Base-by-base conservation (phyloP, 2,797 vertebrate genomes). In the Urophycis tenuis region DNA sequence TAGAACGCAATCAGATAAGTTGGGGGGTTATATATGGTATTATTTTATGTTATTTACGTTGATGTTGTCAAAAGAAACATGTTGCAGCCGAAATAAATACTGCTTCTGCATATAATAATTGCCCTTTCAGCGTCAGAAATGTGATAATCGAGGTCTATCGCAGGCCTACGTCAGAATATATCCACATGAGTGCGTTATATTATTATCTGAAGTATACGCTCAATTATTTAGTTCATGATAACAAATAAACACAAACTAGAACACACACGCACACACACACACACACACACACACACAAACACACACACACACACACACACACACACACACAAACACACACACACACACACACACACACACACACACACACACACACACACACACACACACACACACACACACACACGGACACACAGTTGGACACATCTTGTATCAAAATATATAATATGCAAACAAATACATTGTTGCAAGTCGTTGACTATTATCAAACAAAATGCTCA, bases 231-330 rank as follows among this genome's bases (percentile, higher is more conserved):
- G 22, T 25, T 25, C 0, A 60, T 60, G 25, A 60, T n/a, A n/a
- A 29, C n/a, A 67, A n/a, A 25, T n/a, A 60, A 19, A 29, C 60
- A 67, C n/a, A 64, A 1, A 64, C 53, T 2, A n/a, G 12, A 0
- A 64, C 53, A 1, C 53, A 64, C n/a, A 11, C 53, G 7, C 49
- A 64, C 9, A 67, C 60, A 12, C n/a, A 12, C 60, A 14, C 10
- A 29, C 32, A 19, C 32, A 33, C 32, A 33, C 69, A 11, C 32
- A 2, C 31, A 19, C 29, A 8, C 69, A 3, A 12, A 7, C 29
- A 70, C 25, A 31, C 67, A 70, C 67, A 31, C 67, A 70, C 67
- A 70, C 29, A 70, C 67, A 70, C 67, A 70, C 67, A 70, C 67
- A 70, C 67, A 31, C 67, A 70, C 67, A 70, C 67, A 70, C 25